These are phyloP conservation scores for Dryococelus australis DNA, from an alignment of 2,888 invertebrate species.

Conservation along the genomic window DNA sequence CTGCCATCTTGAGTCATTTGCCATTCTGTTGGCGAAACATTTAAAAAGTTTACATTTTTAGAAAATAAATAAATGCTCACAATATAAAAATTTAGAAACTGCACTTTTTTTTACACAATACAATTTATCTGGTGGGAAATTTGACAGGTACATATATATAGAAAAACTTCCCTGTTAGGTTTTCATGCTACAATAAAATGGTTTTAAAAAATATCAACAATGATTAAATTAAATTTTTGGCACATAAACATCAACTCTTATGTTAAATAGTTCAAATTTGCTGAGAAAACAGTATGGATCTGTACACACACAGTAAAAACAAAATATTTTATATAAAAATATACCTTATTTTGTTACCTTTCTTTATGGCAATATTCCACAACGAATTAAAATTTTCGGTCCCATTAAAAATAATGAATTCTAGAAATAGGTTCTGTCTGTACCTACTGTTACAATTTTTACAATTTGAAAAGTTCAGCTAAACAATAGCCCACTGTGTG, in stretches of 20 bases:
- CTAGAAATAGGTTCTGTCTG: slow-evolving; percentile 1
- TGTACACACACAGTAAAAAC: slow-evolving; percentile 8
- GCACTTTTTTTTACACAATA: background rate
- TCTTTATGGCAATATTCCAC: slow-evolving; percentile 2
- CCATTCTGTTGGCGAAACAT: no score
- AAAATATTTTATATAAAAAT: slow-evolving; percentile 3
- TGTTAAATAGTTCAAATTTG: background rate
- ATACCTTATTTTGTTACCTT: background rate
- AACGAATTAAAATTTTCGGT: slow-evolving; percentile 1
- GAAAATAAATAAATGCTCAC: background rate
- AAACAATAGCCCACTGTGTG: background rate
- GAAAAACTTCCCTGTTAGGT: background rate
- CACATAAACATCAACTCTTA: slow-evolving; percentile 4
- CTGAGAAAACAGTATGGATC: background rate
- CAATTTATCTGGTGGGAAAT: slow-evolving; percentile 8
- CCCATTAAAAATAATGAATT: slow-evolving; percentile 5
- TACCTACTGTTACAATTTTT: background rate
- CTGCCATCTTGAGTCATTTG: no score
- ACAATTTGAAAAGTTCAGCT: background rate
- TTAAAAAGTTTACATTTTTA: background rate
- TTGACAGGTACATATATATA: background rate
- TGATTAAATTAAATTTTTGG: slow-evolving; percentile 16
- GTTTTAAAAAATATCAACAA: slow-evolving; percentile 16
- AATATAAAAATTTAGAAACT: background rate
- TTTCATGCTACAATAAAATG: background rate